Evolutionary conservation across 2,888 invertebrate genomes (phyloP), one percentile per base, ranked within the genome.

Genomic region (Amphimallon solstitiale): DNA sequence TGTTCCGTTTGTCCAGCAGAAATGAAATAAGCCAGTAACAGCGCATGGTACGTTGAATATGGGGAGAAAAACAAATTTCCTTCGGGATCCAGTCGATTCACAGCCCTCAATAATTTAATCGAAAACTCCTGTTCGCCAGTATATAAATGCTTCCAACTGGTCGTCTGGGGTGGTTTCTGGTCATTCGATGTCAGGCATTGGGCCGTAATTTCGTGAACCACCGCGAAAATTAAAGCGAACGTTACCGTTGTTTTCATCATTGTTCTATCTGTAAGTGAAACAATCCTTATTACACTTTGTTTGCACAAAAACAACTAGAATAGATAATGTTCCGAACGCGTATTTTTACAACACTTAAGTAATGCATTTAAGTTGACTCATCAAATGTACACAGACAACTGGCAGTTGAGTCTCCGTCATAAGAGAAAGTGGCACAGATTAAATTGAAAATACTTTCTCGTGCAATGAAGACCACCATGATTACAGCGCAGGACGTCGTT

Each of bases 51-150:
- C 10, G 94, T 89, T 71, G 94, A 94, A 83, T 92, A 92, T 0
- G 95, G 95, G 4, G 95, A 95, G 81, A 93, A 94, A 85, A 95
- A 94, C 40, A 95, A 83, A 79, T 94, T 95, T 72, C 90, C 90
- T 43, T 87, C 84, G 0, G 89, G 87, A 70, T 88, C 87, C 19
- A 80, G 65, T 14, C 87, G 86, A 71, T 90, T 89, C 70, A 90
- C 88, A 14, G 88, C 86, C 70, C 88, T 87, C 73, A 94, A 84
- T 60, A 92, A 84, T 51, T 88, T 87, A 59, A 93, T 80, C 0
- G 92, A 90, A 76, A 94, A 94, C 62, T 85, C 87, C 74, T 88
- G 86, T 73, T 89, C 86, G 0, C 89, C 89, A 0, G 84, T 81
- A 70, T 85, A 87, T 19, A 93, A 77, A 6, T 84, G 80, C 1